Percentiles rank a stretch among this genome's conserved stretches.
These are phyloP conservation scores for Eulemur macaco DNA, from an alignment of 2,113 vertebrate genomes.

Conservation along the genomic window DNA sequence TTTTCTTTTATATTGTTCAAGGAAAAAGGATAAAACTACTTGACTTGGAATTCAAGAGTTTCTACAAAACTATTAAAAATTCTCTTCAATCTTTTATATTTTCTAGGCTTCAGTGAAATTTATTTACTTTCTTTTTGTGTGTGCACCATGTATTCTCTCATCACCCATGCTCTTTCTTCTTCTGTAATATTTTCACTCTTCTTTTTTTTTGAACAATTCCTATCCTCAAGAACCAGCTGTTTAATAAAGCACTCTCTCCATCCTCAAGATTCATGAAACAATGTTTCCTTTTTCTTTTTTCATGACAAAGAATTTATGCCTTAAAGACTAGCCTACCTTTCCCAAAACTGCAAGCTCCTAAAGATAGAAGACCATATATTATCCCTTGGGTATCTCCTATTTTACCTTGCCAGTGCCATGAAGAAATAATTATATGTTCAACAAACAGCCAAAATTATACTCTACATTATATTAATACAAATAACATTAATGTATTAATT, in stretches of 20 bases:
- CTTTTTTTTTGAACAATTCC: neutral
- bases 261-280: neutral
- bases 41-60: neutral
- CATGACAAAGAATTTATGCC: neutral
- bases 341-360: neutral
- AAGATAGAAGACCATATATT: neutral
- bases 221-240: neutral
- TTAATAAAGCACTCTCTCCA: neutral
- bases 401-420: neutral
- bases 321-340: neutral
- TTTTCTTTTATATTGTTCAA: neutral
- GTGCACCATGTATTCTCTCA: neutral
- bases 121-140: neutral
- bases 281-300: neutral
- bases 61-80: neutral
- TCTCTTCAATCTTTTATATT: neutral
- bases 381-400: neutral
- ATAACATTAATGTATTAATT: neutral
- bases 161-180: neutral
- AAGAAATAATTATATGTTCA: neutral
- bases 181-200: neutral
- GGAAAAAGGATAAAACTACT: neutral
- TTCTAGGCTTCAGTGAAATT: neutral
- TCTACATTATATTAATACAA: neutral
- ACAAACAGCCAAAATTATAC: neutral